Evolutionary conservation across 1,140 invertebrate genomes (phyloP).

Genomic region (Ephestia elutella): DNA sequence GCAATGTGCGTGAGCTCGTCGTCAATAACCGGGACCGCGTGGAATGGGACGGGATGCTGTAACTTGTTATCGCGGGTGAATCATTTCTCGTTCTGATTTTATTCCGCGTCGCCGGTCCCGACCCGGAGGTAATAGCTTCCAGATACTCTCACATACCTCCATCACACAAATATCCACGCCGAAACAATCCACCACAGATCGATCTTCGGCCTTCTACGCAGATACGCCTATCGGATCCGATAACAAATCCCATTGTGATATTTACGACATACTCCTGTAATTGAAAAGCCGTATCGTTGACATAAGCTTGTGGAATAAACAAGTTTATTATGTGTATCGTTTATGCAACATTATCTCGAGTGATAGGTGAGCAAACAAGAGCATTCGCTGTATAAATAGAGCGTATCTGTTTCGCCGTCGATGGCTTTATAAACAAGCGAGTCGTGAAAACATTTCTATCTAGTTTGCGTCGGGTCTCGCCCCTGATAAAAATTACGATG

Average conservation of each 20-base stretch:
- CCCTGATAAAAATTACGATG: slow-evolving; percentile 67
- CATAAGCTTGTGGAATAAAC: slow-evolving; percentile 41
- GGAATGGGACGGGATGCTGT: slow-evolving; percentile 24
- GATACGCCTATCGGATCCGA: slow-evolving; percentile 43
- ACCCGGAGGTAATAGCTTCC: slow-evolving; percentile 51
- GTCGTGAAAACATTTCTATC: slow-evolving; percentile 65
- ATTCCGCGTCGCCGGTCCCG: slow-evolving; percentile 35
- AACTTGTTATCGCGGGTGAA: slow-evolving; percentile 41
- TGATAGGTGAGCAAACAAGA: slow-evolving; percentile 56
- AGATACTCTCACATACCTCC: slow-evolving; percentile 43
- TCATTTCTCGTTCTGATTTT: slow-evolving; percentile 61
- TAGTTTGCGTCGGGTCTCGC: slow-evolving; percentile 55
- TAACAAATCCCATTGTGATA: slow-evolving; percentile 28
- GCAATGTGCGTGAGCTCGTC: slow-evolving; percentile 39
- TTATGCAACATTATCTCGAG: slow-evolving; percentile 64
- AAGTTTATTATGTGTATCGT: slow-evolving; percentile 49
- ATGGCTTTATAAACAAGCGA: slow-evolving; percentile 70
- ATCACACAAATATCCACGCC: slow-evolving; percentile 37
- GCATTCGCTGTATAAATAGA: slow-evolving; percentile 54
- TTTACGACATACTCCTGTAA: slow-evolving; percentile 28
- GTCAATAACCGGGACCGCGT: slow-evolving; percentile 33
- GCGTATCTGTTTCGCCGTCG: slow-evolving; percentile 61
- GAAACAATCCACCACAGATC: no score
- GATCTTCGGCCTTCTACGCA: slow-evolving; percentile 11
- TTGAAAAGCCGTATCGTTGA: slow-evolving; percentile 40